Base-by-base conservation (phyloP, 2,113 vertebrate species). In the Paraplagusia blochii region DNA sequence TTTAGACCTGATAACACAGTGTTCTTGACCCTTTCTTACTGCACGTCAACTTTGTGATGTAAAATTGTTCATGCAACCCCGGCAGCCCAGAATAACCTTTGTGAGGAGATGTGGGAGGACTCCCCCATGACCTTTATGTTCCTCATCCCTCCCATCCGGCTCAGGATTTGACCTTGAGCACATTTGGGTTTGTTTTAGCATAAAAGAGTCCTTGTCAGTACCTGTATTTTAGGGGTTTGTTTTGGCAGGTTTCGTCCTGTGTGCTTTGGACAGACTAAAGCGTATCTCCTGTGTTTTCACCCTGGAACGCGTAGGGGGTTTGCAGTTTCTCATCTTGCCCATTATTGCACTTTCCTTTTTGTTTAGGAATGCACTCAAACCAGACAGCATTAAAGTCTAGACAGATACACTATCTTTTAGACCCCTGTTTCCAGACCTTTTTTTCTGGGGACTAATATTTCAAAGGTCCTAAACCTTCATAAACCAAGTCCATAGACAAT, bases 111-210 rank as follows among this genome's bases (percentile, higher is more conserved):
- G 46, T n/a, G 5, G 17, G 9, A 39, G 70, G 35, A 60, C 63
- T 77, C 80, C 69, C 74, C 1, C 0, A 16, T 58, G 71, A 68
- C 45, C 40, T 58, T 43, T 53, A n/a, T 53, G 49, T 58, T 79
- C 69, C 36, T 19, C 12, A 15, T 44, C 52, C 72, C 74, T 80
- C 65, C 76, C 62, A 77, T 79, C 74, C 47, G 66, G 58, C 61
- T 59, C 60, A 54, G 58, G 61, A 74, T 77, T 38, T 84, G 71
- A 85, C 79, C 44, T 66, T 53, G 65, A 44, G 56, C 57, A 50
- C 1, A 12, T 35, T 38, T 29, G 14, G 7, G 48, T 69, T 38
- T 33, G 58, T 19, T 60, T 15, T 15, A 47, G 42, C 58, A 59
- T 39, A 58, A 58, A 39, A 17, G 45, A 16, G 9, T 46, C 11